A percentile compares a stretch with the other conserved stretches of the same genome.
phyloP scores from a whole-genome alignment of 2,888 invertebrate genomes.

The Tetragonula carbonaria region DNA sequence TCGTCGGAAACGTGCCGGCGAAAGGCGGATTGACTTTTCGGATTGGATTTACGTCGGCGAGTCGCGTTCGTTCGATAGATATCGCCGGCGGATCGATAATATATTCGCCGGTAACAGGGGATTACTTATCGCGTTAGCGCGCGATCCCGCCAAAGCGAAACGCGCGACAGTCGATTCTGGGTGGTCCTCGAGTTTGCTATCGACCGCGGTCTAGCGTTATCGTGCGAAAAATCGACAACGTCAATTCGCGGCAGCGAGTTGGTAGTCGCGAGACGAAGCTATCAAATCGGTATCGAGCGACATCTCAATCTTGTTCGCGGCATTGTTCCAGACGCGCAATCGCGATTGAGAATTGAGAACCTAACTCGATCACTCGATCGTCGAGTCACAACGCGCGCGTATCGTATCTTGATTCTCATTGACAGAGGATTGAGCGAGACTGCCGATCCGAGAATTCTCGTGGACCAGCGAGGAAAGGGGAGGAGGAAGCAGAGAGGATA shows the following conservation, averaged over 20 bases:
- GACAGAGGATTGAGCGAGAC: too few species aligned
- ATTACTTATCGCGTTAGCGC: slow-evolving; percentile 48
- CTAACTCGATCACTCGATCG: not conserved
- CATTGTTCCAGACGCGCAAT: slow-evolving; percentile 38
- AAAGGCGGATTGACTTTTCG: slow-evolving; percentile 49
- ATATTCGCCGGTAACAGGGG: slow-evolving; percentile 45
- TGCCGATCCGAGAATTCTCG: not conserved
- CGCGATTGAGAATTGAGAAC: slow-evolving; percentile 29
- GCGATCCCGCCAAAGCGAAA: slow-evolving; percentile 1
- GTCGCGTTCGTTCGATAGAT: slow-evolving; percentile 16
- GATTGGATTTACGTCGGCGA: slow-evolving; percentile 17
- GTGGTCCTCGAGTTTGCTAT: slow-evolving; percentile 29
- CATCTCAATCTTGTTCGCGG: slow-evolving; percentile 51
- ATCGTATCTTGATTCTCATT: not conserved
- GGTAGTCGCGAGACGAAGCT: too few species aligned
- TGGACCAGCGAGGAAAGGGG: too few species aligned
- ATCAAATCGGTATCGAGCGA: slow-evolving; percentile 33
- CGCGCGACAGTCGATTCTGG: slow-evolving; percentile 22
- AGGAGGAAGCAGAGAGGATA: not conserved
- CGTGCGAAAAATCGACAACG: slow-evolving; percentile 8
- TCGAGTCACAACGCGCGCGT: too few species aligned
- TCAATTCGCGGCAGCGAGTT: slow-evolving; percentile 11
- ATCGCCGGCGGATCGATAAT: slow-evolving; percentile 36
- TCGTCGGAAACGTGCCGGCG: slow-evolving; percentile 27
- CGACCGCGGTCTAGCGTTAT: not conserved